These are phyloP conservation scores for Pseudolycoriella hygida DNA, from an alignment of 2,888 invertebrate genomes.

Conservation along the genomic window DNA sequence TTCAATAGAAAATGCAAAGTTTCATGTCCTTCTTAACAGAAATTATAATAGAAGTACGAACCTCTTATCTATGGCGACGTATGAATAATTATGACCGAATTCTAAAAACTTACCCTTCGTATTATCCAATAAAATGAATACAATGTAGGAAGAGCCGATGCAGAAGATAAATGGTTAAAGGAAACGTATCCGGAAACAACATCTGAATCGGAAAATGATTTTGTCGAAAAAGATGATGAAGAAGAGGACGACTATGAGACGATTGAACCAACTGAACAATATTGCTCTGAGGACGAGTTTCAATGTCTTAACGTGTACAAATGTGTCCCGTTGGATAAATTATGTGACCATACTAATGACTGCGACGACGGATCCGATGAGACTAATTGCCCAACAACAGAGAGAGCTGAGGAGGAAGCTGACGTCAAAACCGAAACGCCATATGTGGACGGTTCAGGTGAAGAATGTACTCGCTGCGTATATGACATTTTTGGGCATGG, in stretches of 20 bases:
- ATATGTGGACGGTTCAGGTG: too few relatives aligned
- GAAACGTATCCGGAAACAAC: not conserved
- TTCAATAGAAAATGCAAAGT: too few relatives aligned
- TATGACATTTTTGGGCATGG: too few relatives aligned
- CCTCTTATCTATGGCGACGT: too few relatives aligned
- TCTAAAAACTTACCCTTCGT: too few relatives aligned
- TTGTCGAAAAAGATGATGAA: not conserved
- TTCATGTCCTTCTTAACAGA: too few relatives aligned
- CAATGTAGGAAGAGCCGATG: slow-evolving; percentile 1
- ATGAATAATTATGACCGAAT: too few relatives aligned
- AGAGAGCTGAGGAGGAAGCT: not conserved
- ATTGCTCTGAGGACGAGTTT: slow-evolving; percentile 36
- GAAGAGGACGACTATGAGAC: not conserved
- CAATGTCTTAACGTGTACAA: slow-evolving; percentile 37
- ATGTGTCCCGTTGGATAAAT: slow-evolving; percentile 35
- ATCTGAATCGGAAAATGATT: not conserved
- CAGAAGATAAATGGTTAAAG: slow-evolving; percentile 1
- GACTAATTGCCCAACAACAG: slow-evolving; percentile 34
- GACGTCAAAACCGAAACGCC: too few relatives aligned
- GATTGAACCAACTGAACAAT: not conserved
- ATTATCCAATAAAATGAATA: too few relatives aligned
- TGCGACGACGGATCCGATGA: slow-evolving; percentile 47
- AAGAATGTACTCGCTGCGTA: too few relatives aligned
- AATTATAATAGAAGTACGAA: too few relatives aligned
- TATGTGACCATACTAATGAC: slow-evolving; percentile 35